Conservation (phyloP, 2,113 vertebrate species). For the Cyanoramphus novaezelandiae region DNA sequence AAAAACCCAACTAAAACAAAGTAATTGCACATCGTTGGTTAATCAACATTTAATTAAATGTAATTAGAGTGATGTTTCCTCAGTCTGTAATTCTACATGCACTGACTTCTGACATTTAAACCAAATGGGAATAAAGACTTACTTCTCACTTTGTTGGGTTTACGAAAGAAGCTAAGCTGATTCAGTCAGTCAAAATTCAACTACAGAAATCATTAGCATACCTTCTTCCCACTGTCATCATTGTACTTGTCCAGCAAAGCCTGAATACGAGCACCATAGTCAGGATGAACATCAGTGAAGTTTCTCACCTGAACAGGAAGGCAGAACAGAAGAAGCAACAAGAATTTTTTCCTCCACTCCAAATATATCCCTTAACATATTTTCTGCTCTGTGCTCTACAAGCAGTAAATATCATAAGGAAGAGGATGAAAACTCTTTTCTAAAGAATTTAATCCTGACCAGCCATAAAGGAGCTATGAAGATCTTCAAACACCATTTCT, state of each 20-base stretch:
- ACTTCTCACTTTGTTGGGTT: neutral
- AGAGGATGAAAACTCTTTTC: neutral
- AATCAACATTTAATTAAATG: neutral
- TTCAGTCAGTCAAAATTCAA: neutral
- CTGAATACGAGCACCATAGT: constrained; percentile 84
- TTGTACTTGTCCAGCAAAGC: constrained; percentile 83
- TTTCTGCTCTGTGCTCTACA: neutral
- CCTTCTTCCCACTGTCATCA: constrained; percentile 76
- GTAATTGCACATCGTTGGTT: neutral
- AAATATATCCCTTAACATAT: neutral
- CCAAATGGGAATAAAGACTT: neutral
- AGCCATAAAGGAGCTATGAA: neutral
- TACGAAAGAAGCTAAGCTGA: neutral
- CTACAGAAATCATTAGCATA: constrained; percentile 23
- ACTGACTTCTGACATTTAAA: neutral
- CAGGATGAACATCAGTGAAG: constrained; percentile 83
- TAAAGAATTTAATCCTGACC: neutral
- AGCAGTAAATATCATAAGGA: neutral
- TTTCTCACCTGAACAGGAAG: constrained; percentile 82
- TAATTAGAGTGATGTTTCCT: neutral
- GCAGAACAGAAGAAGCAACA: neutral
- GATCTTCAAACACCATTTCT: neutral
- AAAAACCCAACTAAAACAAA: neutral
- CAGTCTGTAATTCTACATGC: neutral
- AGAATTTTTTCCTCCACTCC: neutral